Evolutionary conservation across 2,888 invertebrate species (phyloP).

Genomic region (Caenorhabditis sp.): DNA sequence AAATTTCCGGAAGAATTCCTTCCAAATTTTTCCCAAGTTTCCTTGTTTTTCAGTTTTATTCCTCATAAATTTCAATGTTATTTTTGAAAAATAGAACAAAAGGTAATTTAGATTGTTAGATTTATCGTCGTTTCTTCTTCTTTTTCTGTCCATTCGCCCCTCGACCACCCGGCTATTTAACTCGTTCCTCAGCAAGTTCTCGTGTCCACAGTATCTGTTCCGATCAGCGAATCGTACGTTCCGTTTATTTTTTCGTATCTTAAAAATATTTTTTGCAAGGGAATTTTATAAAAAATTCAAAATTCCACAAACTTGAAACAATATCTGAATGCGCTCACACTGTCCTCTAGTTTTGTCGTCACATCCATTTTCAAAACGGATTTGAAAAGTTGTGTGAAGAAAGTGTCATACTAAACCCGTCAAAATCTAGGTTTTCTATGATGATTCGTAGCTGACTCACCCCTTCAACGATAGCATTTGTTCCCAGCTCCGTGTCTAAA

Average conservation of each 20-base stretch:
- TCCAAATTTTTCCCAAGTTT: conserved; percentile 1
- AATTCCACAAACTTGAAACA: conserved; percentile 28
- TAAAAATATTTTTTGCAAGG: no score
- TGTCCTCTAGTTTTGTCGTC: no score
- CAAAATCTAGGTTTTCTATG: not conserved
- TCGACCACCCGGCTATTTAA: not conserved
- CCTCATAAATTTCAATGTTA: not conserved
- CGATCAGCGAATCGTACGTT: conserved; percentile 15
- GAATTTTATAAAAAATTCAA: no score
- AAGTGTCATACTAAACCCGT: conserved; percentile 26
- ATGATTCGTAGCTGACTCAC: conserved; percentile 11
- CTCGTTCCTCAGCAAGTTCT: conserved; percentile 25
- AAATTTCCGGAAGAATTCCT: not conserved
- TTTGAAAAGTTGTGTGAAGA: conserved; percentile 18
- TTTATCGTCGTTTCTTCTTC: conserved; percentile 3
- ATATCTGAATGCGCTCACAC: conserved; percentile 43
- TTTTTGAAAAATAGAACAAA: conserved; percentile 8
- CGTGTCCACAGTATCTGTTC: conserved; percentile 24
- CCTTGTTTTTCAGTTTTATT: not conserved
- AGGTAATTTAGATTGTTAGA: conserved; percentile 1
- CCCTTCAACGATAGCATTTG: not conserved
- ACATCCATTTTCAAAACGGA: conserved; percentile 3
- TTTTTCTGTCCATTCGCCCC: not conserved
- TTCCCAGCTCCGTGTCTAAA: conserved; percentile 14
- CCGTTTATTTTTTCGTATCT: conserved; percentile 16